phyloP scores from a whole-genome alignment of 2,888 invertebrate genomes.

The Lampropteryx suffumata region DNA sequence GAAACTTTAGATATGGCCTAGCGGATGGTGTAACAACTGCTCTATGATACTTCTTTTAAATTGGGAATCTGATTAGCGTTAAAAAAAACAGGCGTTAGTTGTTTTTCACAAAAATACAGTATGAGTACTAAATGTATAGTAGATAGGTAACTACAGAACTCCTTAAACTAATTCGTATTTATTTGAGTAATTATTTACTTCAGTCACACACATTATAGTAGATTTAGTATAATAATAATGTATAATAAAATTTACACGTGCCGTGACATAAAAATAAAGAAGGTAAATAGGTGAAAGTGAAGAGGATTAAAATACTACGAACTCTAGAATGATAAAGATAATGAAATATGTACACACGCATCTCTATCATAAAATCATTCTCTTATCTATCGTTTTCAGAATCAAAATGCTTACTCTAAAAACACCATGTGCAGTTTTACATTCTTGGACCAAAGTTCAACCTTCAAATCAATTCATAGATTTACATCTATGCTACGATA shows the following conservation, averaged over 20 bases:
- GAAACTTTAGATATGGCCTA: no score
- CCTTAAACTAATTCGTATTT: no score
- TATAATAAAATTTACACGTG: constrained; percentile 11
- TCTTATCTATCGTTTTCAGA: constrained; percentile 23
- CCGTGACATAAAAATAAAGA: neutral
- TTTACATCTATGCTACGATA: constrained; percentile 41
- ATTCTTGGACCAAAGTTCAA: constrained; percentile 82
- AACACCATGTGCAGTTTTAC: constrained; percentile 76
- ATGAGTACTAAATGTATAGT: no score
- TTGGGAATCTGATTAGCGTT: no score
- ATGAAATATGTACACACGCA: constrained; percentile 27
- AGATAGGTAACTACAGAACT: no score
- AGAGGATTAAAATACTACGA: constrained; percentile 1
- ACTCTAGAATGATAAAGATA: constrained; percentile 2
- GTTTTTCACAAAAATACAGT: no score
- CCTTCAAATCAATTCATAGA: constrained; percentile 69
- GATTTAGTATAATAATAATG: no score
- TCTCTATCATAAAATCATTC: constrained; percentile 1
- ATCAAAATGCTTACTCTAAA: constrained; percentile 54
- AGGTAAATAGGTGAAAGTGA: neutral
- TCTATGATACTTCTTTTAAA: no score
- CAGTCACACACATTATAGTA: no score
- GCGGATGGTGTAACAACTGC: no score
- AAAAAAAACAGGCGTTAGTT: no score
- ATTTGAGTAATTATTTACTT: no score